phyloP scores from a whole-genome alignment of 1,140 invertebrate species.

The Eulimnadia texana region DNA sequence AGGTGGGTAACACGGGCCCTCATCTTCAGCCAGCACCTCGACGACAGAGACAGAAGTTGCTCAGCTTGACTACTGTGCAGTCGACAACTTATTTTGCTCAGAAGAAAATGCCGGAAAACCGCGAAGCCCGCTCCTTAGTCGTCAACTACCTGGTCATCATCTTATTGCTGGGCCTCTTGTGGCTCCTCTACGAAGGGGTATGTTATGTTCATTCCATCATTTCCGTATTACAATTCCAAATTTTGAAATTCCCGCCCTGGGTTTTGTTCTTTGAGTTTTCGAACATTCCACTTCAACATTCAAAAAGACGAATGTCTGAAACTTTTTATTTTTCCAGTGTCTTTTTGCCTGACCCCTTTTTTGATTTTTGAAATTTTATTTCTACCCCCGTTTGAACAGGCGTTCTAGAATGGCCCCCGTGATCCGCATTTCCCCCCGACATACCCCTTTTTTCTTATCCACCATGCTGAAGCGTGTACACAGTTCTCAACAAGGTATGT shows the following conservation, averaged over 20 bases:
- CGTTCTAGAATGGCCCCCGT: background rate
- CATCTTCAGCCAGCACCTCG: background rate
- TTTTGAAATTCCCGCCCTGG: background rate
- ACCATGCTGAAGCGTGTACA: background rate
- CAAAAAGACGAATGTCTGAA: background rate
- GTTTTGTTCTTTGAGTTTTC: background rate
- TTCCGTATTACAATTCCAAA: background rate
- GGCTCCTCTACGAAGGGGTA: constrained; percentile 25
- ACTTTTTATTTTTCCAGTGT: background rate
- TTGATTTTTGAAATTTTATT: background rate
- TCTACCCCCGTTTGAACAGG: background rate
- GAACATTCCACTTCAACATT: background rate
- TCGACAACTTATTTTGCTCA: background rate
- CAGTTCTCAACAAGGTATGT: background rate
- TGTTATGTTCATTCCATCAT: constrained; percentile 7
- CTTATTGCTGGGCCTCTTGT: constrained; percentile 24
- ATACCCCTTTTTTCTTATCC: background rate
- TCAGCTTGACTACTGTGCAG: background rate
- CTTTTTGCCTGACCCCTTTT: background rate
- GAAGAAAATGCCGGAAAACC: constrained; percentile 11
- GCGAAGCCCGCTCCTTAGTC: constrained; percentile 22
- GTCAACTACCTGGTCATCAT: constrained; percentile 26
- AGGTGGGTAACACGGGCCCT: background rate
- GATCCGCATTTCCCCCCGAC: background rate
- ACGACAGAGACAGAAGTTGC: background rate